Base-by-base conservation (phyloP, 2,113 vertebrate species). In the Sylvietta virens region DNA sequence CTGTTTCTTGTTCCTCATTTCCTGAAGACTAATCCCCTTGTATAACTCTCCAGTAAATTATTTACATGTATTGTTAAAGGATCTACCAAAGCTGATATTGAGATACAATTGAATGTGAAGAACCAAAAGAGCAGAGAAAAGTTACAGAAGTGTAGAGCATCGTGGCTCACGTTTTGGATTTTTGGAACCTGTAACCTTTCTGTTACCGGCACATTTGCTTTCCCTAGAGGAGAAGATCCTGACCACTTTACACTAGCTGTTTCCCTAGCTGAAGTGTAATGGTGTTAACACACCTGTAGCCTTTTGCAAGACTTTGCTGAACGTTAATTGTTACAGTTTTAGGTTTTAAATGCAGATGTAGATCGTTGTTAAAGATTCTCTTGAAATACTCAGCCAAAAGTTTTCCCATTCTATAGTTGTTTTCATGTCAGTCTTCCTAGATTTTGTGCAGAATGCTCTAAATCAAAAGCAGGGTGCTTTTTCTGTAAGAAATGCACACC, bases 121-220 rank as follows among this genome's bases (percentile, higher is more conserved):
- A 95, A 88, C 53, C 11, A 67, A 60, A 92, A 83, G 66, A 77
- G 28, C 48, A 90, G 81, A 60, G 37, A 48, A 50, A 57, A 92
- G 33, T 85, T 81, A 70, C 33, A 30, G 26, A 73, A 23, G 30
- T 47, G 1, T 67, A 23, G 39, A 64, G 26, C 21, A 22, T 44
- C 0, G 0, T 73, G 58, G 11, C 22, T 88, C 11, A 19, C 0
- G 0, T 20, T 31, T 82, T 3, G 1, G 10, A 2, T 27, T 80
- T 70, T 88, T 61, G 30, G 28, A 35, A 35, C 0, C 0, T 23
- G 13, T 47, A 23, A 28, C 16, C 9, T 83, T 73, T 50, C 35
- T 74, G 31, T 72, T 81, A 18, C 17, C 12, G 7, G 8, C 39
- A 9, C 4, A 1, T 47, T 50, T 90, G 9, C 1, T 2, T 57